Conservation (phyloP, 2,888 invertebrate species). For the Dynastes grantii region DNA sequence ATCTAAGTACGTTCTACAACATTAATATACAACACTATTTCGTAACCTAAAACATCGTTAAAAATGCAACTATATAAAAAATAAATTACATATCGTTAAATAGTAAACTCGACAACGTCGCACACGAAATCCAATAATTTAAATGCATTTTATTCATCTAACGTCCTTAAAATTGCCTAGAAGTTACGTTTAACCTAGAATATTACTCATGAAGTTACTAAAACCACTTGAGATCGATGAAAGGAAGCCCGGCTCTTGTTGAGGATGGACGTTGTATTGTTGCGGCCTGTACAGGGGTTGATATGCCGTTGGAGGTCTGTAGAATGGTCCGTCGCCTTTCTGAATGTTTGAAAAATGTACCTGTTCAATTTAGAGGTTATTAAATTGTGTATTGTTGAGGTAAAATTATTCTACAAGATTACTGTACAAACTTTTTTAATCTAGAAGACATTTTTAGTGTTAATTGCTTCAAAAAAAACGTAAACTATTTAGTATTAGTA, state of each 20-base stretch:
- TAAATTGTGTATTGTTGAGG: neutral
- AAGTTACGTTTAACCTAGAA: slow-evolving; percentile 71
- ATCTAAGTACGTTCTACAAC: too few relatives aligned
- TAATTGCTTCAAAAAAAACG: too few relatives aligned
- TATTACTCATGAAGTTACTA: slow-evolving; percentile 83
- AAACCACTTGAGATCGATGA: slow-evolving; percentile 85
- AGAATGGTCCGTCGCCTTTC: slow-evolving; percentile 80
- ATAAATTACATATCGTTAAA: neutral
- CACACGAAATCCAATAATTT: neutral
- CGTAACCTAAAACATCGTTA: neutral
- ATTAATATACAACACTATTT: neutral
- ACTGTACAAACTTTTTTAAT: too few relatives aligned
- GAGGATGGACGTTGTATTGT: slow-evolving; percentile 68
- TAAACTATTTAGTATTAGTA: too few relatives aligned
- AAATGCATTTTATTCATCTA: neutral
- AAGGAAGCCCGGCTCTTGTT: slow-evolving; percentile 77
- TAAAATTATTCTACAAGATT: neutral
- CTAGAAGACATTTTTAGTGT: too few relatives aligned
- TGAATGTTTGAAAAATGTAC: slow-evolving; percentile 63
- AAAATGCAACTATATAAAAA: neutral
- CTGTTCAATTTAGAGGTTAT: neutral
- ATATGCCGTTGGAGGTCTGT: slow-evolving; percentile 73
- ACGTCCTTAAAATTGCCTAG: neutral
- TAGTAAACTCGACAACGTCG: neutral
- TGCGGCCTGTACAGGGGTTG: slow-evolving; percentile 65